Evolutionary conservation across 2,888 invertebrate genomes (phyloP).

Genomic region (Nemotelus nigrinus): DNA sequence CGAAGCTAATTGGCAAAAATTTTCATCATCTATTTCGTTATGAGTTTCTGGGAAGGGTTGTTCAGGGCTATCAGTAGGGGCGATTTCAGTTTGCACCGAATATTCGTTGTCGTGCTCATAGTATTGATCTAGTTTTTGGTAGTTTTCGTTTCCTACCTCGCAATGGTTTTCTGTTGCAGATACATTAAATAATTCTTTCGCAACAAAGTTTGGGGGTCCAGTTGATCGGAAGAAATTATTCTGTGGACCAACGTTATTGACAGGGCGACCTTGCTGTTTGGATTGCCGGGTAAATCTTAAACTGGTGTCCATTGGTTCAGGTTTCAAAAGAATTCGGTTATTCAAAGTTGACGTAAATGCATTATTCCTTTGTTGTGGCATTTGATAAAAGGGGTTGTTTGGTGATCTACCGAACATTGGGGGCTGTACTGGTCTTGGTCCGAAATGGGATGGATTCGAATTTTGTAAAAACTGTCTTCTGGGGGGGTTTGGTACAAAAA

Average conservation of each 20-base stretch:
- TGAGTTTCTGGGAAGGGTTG: constrained; percentile 13
- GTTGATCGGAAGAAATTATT: constrained; percentile 19
- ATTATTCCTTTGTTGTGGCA: background rate
- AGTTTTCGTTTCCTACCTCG: background rate
- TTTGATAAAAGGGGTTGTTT: constrained; percentile 9
- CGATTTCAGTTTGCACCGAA: background rate
- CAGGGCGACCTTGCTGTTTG: background rate
- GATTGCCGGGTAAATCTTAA: background rate
- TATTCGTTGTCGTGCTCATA: background rate
- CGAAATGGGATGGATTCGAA: background rate
- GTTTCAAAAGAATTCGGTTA: background rate
- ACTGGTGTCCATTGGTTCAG: constrained; percentile 11
- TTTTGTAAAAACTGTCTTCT: background rate
- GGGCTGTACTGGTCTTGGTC: background rate
- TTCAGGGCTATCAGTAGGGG: background rate
- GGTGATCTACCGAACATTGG: background rate
- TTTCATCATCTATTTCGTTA: constrained; percentile 37
- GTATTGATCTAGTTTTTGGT: constrained; percentile 5
- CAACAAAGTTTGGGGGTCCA: background rate
- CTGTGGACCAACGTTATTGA: background rate
- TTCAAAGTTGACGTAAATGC: background rate
- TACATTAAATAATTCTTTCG: constrained; percentile 14
- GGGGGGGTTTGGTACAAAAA: background rate
- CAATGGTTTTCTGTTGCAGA: background rate
- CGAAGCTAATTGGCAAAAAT: constrained; percentile 51